phyloP scores from a whole-genome alignment of 64 coral and sea anemone genomes.

The Stylophora pistillata region DNA sequence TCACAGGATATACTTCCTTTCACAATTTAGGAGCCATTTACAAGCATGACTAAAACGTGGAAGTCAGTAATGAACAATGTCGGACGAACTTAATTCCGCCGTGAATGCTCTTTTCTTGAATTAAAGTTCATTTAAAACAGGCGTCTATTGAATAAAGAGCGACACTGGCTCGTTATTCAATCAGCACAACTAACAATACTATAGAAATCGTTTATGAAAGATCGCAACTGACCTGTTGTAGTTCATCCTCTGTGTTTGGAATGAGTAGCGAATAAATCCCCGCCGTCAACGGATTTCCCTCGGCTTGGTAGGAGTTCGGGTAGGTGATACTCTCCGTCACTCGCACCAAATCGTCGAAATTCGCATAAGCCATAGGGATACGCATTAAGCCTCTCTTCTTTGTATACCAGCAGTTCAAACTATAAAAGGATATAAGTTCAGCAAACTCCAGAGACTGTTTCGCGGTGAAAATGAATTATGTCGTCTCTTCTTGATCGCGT shows the following conservation, averaged over 20 bases:
- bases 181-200: background rate
- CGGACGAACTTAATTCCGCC: background rate
- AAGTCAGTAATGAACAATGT: background rate
- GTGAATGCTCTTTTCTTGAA: background rate
- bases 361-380: constrained; percentile 46
- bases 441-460: background rate
- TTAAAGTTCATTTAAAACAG: background rate
- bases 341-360: constrained; percentile 30
- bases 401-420: background rate
- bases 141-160: background rate
- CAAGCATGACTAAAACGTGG: background rate
- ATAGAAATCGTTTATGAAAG: background rate
- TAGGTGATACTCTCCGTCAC: constrained; percentile 16
- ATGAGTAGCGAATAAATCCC: constrained; percentile 65
- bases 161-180: background rate
- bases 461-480: background rate
- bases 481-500: constrained; percentile 28
- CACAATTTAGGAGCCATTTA: background rate
- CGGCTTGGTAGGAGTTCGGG: constrained; percentile 32
- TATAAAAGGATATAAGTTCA: background rate
- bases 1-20: constrained; percentile 7
- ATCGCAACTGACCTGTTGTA: constrained; percentile 50
- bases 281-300: constrained; percentile 55
- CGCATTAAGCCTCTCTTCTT: constrained; percentile 3
- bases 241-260: constrained; percentile 56